Evolutionary conservation across 2,888 invertebrate genomes (phyloP).

Genomic region (Microctonus brassicae): DNA sequence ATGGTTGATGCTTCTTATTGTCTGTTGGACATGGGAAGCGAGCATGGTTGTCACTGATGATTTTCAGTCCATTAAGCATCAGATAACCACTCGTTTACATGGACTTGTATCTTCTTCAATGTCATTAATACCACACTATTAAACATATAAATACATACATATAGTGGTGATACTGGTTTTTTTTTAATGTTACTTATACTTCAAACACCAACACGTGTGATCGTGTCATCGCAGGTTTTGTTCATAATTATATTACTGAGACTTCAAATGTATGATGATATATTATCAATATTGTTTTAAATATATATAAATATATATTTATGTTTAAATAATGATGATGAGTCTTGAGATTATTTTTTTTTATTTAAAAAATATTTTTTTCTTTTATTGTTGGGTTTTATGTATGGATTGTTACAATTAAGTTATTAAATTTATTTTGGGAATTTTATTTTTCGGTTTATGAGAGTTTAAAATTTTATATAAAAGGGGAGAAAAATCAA

Average conservation of each 20-base stretch:
- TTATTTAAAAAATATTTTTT: too few species aligned
- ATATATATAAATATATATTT: too few species aligned
- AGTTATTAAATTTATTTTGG: constrained; percentile 61
- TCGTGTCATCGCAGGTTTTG: not conserved
- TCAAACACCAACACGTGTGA: not conserved
- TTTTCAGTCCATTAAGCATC: constrained; percentile 47
- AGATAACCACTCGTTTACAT: constrained; percentile 40
- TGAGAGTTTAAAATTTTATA: constrained; percentile 54
- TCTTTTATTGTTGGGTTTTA: too few species aligned
- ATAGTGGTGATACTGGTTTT: too few species aligned
- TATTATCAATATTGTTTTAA: too few species aligned
- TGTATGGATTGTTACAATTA: not conserved
- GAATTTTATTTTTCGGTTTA: constrained; percentile 36
- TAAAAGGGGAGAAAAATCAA: constrained; percentile 35
- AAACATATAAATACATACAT: not conserved
- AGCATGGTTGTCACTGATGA: constrained; percentile 53
- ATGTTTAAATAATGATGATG: too few species aligned
- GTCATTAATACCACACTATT: not conserved
- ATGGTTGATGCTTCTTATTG: constrained; percentile 53
- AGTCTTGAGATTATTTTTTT: too few species aligned
- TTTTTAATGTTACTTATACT: not conserved
- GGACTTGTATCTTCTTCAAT: constrained; percentile 14
- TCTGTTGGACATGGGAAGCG: constrained; percentile 65
- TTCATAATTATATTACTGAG: not conserved
- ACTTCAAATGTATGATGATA: too few species aligned